Conservation (phyloP, 2,888 invertebrate genomes). For the Acronicta leporina region DNA sequence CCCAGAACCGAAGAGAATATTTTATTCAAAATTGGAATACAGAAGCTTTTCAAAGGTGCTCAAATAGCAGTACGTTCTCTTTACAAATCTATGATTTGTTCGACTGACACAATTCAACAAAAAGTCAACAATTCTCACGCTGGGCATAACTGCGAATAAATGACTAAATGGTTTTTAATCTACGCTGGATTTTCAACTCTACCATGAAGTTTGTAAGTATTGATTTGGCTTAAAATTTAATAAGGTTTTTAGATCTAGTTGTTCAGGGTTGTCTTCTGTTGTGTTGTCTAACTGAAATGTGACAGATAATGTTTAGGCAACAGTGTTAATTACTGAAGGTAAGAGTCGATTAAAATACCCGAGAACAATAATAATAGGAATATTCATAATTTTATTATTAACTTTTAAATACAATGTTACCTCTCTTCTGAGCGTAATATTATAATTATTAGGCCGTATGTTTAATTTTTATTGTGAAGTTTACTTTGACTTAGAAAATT, state of each 20-base stretch:
- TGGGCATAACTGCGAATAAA: constrained; percentile 31
- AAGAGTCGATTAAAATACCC: background rate
- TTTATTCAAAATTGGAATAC: too few relatives aligned
- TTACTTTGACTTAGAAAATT: too few relatives aligned
- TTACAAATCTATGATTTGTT: constrained; percentile 39
- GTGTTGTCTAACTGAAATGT: constrained; percentile 34
- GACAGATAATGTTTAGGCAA: constrained; percentile 18
- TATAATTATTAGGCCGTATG: too few relatives aligned
- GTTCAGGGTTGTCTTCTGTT: constrained; percentile 22
- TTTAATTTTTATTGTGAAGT: too few relatives aligned
- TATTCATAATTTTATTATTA: too few relatives aligned
- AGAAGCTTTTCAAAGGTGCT: too few relatives aligned
- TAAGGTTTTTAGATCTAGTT: constrained; percentile 27
- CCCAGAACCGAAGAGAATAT: too few relatives aligned
- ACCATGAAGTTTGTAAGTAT: background rate
- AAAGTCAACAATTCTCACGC: constrained; percentile 30
- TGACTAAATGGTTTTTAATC: constrained; percentile 20
- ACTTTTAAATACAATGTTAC: too few relatives aligned
- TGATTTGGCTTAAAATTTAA: constrained; percentile 4
- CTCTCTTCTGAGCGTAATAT: too few relatives aligned
- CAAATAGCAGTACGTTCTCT: background rate
- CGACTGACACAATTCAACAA: constrained; percentile 21
- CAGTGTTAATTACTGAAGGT: constrained; percentile 13
- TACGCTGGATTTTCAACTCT: constrained; percentile 22
- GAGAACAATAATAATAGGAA: too few relatives aligned